Conservation (phyloP, 1,140 invertebrate species). For the Atopsyche davidsoni region DNA sequence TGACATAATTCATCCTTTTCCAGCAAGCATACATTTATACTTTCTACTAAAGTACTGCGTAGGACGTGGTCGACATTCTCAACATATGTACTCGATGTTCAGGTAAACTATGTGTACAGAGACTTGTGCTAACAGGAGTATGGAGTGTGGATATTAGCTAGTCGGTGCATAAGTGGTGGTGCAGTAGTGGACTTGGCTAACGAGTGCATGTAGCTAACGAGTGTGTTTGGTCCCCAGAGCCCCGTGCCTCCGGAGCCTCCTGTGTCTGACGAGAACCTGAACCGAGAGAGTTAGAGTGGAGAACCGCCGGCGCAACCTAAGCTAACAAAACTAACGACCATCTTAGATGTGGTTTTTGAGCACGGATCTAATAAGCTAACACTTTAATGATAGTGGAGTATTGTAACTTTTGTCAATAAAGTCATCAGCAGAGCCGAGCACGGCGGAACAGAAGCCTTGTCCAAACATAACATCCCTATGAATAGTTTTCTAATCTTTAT, state of each 20-base stretch:
- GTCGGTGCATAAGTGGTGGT: no score
- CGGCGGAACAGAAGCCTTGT: no score
- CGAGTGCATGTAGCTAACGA: no score
- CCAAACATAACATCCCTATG: no score
- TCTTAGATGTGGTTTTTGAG: slow-evolving; percentile 22
- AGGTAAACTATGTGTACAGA: slow-evolving; percentile 32
- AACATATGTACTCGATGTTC: slow-evolving; percentile 21
- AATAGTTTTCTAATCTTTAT: no score
- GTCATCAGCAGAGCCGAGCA: no score
- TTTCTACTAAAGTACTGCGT: slow-evolving; percentile 42
- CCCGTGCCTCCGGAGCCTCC: slow-evolving; percentile 55
- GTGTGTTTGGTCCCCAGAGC: no score
- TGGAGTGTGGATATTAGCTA: neutral
- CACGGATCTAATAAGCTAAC: slow-evolving; percentile 25
- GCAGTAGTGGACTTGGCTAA: no score
- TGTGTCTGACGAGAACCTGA: slow-evolving; percentile 63
- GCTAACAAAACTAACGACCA: slow-evolving; percentile 27
- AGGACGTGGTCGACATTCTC: slow-evolving; percentile 1
- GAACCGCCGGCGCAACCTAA: slow-evolving; percentile 18
- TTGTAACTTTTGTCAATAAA: neutral
- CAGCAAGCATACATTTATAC: slow-evolving; percentile 51
- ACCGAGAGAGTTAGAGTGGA: slow-evolving; percentile 49
- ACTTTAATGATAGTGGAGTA: slow-evolving; percentile 15
- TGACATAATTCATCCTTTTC: no score
- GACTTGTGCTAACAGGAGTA: slow-evolving; percentile 22